Evolutionary conservation across 2,888 invertebrate genomes (phyloP).

Genomic region (Calliphora vomitoria): DNA sequence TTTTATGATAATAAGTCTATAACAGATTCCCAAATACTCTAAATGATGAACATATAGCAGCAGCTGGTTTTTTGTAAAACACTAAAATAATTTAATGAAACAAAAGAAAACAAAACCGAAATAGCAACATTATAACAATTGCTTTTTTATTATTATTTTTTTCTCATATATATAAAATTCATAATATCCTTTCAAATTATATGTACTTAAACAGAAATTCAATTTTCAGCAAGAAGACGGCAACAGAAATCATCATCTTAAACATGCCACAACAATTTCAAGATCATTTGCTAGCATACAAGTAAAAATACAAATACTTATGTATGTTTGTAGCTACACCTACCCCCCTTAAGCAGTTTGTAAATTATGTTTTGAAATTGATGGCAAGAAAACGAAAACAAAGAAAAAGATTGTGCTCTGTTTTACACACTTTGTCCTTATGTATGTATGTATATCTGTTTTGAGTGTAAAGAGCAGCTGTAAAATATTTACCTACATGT

Average conservation of each 20-base stretch:
- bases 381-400: background rate
- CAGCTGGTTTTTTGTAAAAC: conserved; percentile 43
- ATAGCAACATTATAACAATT: conserved; percentile 52
- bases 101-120: conserved; percentile 17
- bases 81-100: conserved; percentile 30
- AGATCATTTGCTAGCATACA: conserved; percentile 51
- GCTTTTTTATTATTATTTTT: conserved; percentile 18
- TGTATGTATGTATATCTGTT: background rate
- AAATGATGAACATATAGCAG: conserved; percentile 9
- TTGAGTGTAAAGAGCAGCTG: conserved; percentile 53
- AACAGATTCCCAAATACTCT: conserved; percentile 9
- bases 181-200: conserved; percentile 49
- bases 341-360: conserved; percentile 61
- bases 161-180: background rate
- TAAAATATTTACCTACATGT: conserved; percentile 8
- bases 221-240: background rate
- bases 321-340: conserved; percentile 38
- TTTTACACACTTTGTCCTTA: background rate
- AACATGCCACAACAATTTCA: conserved; percentile 50
- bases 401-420: conserved; percentile 23
- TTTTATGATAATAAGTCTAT: conserved; percentile 26
- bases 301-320: background rate
- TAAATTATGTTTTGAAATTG: conserved; percentile 30
- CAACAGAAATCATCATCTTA: conserved; percentile 44
- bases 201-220: background rate